These are phyloP conservation scores for Dermolepida albohirtum DNA, from an alignment of 2,888 invertebrate genomes.

Conservation along the genomic window DNA sequence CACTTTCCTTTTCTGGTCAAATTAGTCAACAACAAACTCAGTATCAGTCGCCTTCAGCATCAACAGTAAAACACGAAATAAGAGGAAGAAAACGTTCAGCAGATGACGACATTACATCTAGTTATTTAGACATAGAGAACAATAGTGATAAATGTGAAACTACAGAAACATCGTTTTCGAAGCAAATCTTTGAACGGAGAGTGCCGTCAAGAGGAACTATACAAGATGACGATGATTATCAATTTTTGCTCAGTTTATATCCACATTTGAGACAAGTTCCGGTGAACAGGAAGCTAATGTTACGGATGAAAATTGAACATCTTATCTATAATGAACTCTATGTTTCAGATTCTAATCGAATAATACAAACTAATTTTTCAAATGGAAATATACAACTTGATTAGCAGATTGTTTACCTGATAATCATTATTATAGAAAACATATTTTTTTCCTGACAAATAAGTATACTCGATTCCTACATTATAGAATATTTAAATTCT, in stretches of 20 bases:
- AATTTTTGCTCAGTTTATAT: slow-evolving; percentile 51
- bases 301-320: slow-evolving; percentile 52
- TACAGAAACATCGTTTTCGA: slow-evolving; percentile 6
- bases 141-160: slow-evolving; percentile 20
- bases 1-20: slow-evolving; percentile 43
- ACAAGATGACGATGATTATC: slow-evolving; percentile 51
- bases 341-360: slow-evolving; percentile 28
- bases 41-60: slow-evolving; percentile 19
- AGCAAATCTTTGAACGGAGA: slow-evolving; percentile 28
- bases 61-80: slow-evolving; percentile 42
- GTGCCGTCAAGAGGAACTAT: slow-evolving; percentile 17
- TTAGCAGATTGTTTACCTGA: neutral
- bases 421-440: too few relatives aligned
- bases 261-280: slow-evolving; percentile 52
- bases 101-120: slow-evolving; percentile 43
- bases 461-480: too few relatives aligned
- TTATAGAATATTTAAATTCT: too few relatives aligned
- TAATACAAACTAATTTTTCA: slow-evolving; percentile 26
- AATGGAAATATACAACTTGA: slow-evolving; percentile 3
- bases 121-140: slow-evolving; percentile 42
- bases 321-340: slow-evolving; percentile 51
- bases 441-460: too few relatives aligned
- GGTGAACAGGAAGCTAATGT: slow-evolving; percentile 48
- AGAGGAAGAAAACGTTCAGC: slow-evolving; percentile 41
- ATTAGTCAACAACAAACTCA: slow-evolving; percentile 24